Evolutionary conservation across 2,113 vertebrate genomes (phyloP), one percentile per base, ranked within the genome.

Genomic region (Apus apus): DNA sequence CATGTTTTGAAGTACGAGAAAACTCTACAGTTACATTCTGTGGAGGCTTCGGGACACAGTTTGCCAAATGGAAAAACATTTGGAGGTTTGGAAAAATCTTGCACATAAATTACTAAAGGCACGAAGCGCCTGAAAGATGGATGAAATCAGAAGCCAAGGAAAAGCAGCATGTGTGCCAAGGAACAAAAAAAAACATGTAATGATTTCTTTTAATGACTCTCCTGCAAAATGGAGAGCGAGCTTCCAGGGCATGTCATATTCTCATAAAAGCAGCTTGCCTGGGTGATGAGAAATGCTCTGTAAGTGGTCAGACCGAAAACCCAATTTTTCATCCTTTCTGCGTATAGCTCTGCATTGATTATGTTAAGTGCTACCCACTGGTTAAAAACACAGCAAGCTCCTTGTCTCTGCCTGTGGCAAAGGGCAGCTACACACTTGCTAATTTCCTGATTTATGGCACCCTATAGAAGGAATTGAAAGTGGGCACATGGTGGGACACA

Each of bases 31-130:
- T 98, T 98, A 97, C 97, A 97, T 97, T 96, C 95, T 96, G 97
- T 96, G 96, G 97, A 98, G 96, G 97, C 96, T 98, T 97, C 65
- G 7, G 95, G 96, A 97, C 96, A 91, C 40, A 71, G 97, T 98
- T 98, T 98, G 98, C 98, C 98, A 98, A 98, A 98, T 98, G 98
- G 98, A 98, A 98, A 98, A 98, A 98, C 98, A 98, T 98, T 98
- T 98, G 98, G 98, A 98, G 97, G 97, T 97, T 98, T 98, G 98
- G 98, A 98, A 98, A 98, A 98, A 98, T 98, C 98, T 98, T 98
- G 97, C 98, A 98, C 98, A 98, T 98, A 98, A 98, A 98, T 98
- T 98, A 98, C 98, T 93, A 96, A 98, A 98, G 97, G 97, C 97
- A 96, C 85, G 96, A 97, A 98, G 97, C 97, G 97, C 97, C 97